These are phyloP conservation scores for Euproctis similis DNA, from an alignment of 2,888 invertebrate species.

Conservation along the genomic window DNA sequence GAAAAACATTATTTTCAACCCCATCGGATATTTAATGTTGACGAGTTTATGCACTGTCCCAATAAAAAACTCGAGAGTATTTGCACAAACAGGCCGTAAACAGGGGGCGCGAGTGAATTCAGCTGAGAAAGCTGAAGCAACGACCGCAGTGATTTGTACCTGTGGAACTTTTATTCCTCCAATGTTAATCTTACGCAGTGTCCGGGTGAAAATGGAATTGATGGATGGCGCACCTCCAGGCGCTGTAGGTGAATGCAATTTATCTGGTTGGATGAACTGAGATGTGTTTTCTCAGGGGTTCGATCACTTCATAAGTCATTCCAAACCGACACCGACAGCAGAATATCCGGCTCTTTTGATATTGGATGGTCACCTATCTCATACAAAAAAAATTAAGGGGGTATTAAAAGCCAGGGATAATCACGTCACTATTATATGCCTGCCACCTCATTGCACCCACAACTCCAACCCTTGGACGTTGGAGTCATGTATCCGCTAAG, in stretches of 20 bases:
- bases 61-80: neutral
- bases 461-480: conserved; percentile 12
- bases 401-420: conserved; percentile 21
- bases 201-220: conserved; percentile 21
- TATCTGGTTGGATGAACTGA: conserved; percentile 25
- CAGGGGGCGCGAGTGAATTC: conserved; percentile 22
- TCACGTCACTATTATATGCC: conserved; percentile 30
- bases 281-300: conserved; percentile 37
- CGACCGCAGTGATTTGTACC: neutral
- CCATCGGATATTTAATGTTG: neutral
- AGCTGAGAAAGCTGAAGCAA: conserved; percentile 22
- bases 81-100: conserved; percentile 1
- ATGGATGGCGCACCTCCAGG: conserved; percentile 32
- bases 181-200: conserved; percentile 3
- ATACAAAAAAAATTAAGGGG: conserved; percentile 22
- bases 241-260: conserved; percentile 9
- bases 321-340: conserved; percentile 8
- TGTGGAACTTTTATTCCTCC: neutral
- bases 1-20: neutral
- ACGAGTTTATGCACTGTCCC: neutral
- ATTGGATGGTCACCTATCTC: neutral
- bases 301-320: conserved; percentile 35
- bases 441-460: conserved; percentile 27
- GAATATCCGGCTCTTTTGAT: neutral
- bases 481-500: conserved; percentile 7